Evolutionary conservation across 2,888 invertebrate species (phyloP).

Genomic region (Zaprionus bogoriensis): DNA sequence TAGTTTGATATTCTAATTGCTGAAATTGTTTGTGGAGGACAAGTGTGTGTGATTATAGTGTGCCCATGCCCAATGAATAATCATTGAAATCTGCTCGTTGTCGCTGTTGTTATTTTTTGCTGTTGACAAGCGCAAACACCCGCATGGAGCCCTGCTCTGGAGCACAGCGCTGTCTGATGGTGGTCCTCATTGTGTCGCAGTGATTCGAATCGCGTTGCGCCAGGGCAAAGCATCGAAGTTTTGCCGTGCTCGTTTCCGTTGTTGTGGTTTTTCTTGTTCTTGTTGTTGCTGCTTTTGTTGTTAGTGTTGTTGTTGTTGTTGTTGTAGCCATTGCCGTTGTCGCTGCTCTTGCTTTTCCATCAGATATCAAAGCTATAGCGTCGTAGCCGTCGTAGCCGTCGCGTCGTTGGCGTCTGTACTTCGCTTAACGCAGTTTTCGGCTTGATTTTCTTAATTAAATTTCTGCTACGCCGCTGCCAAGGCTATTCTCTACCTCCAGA

Average conservation of each 20-base stretch:
- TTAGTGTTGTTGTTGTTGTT: conserved; percentile 31
- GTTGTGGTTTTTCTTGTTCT: conserved; percentile 44
- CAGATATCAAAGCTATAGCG: conserved; percentile 78
- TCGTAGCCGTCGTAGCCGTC: conserved; percentile 52
- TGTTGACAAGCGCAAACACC: conserved; percentile 61
- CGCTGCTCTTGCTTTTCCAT: conserved; percentile 71
- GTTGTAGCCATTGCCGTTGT: conserved; percentile 49
- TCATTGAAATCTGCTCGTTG: conserved; percentile 62
- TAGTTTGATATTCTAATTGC: conserved; percentile 78
- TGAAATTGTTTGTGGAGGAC: conserved; percentile 74
- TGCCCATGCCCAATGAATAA: conserved; percentile 74
- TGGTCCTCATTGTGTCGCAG: conserved; percentile 76
- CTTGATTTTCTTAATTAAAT: conserved; percentile 79
- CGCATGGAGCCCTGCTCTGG: conserved; percentile 51
- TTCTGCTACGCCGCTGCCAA: conserved; percentile 75
- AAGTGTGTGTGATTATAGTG: conserved; percentile 65
- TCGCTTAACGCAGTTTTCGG: conserved; percentile 72
- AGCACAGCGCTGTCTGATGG: conserved; percentile 61
- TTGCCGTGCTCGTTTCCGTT: conserved; percentile 71
- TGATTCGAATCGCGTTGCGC: conserved; percentile 62
- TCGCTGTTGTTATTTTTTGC: conserved; percentile 14
- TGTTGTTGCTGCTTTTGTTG: conserved; percentile 31
- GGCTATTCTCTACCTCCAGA: conserved; percentile 50
- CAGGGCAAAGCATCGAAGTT: conserved; percentile 71
- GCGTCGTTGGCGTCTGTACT: conserved; percentile 52